phyloP scores from a whole-genome alignment of 2,797 vertebrate genomes.

The Tangara arthus region DNA sequence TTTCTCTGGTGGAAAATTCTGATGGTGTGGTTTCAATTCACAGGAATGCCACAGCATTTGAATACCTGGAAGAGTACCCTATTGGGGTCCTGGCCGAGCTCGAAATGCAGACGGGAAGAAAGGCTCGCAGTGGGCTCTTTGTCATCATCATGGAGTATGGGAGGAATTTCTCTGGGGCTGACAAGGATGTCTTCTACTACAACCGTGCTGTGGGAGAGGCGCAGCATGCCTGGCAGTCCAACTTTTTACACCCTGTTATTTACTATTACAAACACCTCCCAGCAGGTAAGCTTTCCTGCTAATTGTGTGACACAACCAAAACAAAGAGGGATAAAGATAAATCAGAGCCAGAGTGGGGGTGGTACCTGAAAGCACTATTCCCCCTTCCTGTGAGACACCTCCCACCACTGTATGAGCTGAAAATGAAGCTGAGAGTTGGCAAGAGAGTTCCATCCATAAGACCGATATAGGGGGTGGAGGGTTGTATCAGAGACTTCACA shows the following conservation, averaged over 20 bases:
- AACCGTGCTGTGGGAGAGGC: constrained; percentile 88
- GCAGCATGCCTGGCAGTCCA: constrained; percentile 90
- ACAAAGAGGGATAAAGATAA: background rate
- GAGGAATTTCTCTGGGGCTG: constrained; percentile 83
- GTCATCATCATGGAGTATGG: constrained; percentile 92
- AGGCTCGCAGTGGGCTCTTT: constrained; percentile 78
- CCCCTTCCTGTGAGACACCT: background rate
- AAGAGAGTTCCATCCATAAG: background rate
- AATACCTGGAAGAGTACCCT: constrained; percentile 93
- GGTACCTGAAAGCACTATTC: background rate
- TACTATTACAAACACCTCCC: constrained; percentile 89
- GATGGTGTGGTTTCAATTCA: background rate
- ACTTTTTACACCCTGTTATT: constrained; percentile 95
- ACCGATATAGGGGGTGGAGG: rapidly evolving
- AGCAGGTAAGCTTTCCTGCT: constrained; percentile 78
- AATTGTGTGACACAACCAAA: background rate
- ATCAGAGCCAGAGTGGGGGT: background rate
- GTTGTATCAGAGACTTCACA: background rate
- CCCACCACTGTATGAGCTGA: background rate
- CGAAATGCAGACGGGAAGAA: constrained; percentile 77
- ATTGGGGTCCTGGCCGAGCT: constrained; percentile 85
- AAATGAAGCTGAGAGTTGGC: background rate
- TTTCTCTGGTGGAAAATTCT: background rate
- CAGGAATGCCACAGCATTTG: constrained; percentile 80
- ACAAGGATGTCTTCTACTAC: constrained; percentile 88